Conservation (phyloP, 1,140 invertebrate genomes). For the Medauroidea extradentata region DNA sequence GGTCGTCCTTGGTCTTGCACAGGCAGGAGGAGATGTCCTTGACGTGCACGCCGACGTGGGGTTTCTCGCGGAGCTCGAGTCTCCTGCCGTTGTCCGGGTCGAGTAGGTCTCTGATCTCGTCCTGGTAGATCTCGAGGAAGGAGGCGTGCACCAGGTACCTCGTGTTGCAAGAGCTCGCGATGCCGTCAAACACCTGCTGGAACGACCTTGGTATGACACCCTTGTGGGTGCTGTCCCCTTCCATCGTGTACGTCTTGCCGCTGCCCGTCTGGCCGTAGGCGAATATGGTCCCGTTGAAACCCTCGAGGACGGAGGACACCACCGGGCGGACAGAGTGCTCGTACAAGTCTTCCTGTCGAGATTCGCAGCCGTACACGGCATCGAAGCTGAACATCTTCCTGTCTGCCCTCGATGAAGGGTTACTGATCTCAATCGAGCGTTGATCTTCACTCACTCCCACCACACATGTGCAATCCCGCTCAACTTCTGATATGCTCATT, state of each 20-base stretch:
- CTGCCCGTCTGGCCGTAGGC: constrained; percentile 77
- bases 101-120: constrained; percentile 88
- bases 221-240: constrained; percentile 47
- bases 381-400: not conserved
- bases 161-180: constrained; percentile 73
- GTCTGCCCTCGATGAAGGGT: too few relatives aligned
- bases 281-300: constrained; percentile 83
- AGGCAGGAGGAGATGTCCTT: constrained; percentile 86
- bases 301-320: constrained; percentile 54
- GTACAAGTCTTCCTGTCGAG: not conserved
- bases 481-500: too few relatives aligned
- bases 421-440: too few relatives aligned
- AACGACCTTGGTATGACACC: constrained; percentile 94
- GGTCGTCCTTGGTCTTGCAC: constrained; percentile 87
- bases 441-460: too few relatives aligned
- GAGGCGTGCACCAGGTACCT: constrained; percentile 89
- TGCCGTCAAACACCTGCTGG: constrained; percentile 92
- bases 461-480: too few relatives aligned
- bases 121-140: constrained; percentile 94
- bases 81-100: constrained; percentile 48
- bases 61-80: constrained; percentile 26
- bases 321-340: not conserved
- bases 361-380: not conserved
- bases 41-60: constrained; percentile 90
- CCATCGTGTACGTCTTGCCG: constrained; percentile 70